Evolutionary conservation across 2,113 vertebrate genomes (phyloP).

Genomic region (Chelonoidis abingdonii): DNA sequence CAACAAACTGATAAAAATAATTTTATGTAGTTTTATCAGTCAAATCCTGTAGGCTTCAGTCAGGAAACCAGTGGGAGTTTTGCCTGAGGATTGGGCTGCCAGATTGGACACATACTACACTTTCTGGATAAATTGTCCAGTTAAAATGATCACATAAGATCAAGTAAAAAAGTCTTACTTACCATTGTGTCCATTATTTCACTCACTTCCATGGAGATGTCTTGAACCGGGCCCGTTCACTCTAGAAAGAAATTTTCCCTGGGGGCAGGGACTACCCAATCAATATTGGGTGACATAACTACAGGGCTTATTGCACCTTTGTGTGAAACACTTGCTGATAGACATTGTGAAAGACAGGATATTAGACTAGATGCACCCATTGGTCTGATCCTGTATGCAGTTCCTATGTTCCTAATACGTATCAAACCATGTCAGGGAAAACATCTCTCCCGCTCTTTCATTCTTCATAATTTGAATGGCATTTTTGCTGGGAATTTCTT

Average conservation of each 20-base stretch:
- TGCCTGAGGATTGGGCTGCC: not conserved
- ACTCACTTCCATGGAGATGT: not conserved
- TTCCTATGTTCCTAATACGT: not conserved
- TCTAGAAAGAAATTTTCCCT: not conserved
- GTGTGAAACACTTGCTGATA: not conserved
- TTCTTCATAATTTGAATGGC: not conserved
- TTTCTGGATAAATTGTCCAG: not conserved
- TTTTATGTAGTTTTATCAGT: constrained; percentile 1
- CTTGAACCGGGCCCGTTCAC: not conserved
- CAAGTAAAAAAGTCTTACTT: constrained; percentile 65
- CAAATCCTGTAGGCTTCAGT: not conserved
- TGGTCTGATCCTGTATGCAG: not conserved
- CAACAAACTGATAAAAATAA: constrained; percentile 24
- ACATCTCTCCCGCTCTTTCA: not conserved
- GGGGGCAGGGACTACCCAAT: not conserved
- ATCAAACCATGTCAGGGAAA: not conserved
- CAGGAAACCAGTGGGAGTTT: constrained; percentile 1
- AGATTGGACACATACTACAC: not conserved
- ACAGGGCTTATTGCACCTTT: not conserved
- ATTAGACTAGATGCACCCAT: not conserved
- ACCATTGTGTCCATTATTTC: constrained; percentile 43
- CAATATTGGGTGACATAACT: not conserved
- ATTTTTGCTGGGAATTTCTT: not conserved
- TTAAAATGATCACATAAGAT: not conserved
- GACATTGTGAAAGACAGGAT: not conserved